Evolutionary conservation across 2,888 invertebrate species (phyloP).

Genomic region (Sesia bembeciformis): DNA sequence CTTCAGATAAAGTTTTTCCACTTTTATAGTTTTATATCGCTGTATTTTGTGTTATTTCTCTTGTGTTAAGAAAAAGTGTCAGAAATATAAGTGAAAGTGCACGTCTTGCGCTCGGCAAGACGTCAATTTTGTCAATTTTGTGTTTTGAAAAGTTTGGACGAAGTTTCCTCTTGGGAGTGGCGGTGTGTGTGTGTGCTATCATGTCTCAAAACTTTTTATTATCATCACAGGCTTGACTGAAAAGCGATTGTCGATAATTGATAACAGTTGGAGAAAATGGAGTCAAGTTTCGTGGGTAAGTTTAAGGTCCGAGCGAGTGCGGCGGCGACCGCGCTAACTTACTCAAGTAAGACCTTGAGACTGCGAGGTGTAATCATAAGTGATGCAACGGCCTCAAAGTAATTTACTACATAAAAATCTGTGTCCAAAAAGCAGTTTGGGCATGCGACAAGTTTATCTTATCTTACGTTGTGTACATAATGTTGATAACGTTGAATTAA

Average conservation of each 20-base stretch:
- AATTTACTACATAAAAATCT: too few relatives aligned
- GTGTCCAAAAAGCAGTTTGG: too few relatives aligned
- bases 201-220: constrained; percentile 53
- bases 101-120: constrained; percentile 8
- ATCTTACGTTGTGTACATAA: too few relatives aligned
- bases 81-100: constrained; percentile 8
- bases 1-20: constrained; percentile 13
- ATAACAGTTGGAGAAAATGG: constrained; percentile 37
- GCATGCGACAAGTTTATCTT: too few relatives aligned
- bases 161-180: constrained; percentile 44
- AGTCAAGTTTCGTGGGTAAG: constrained; percentile 57
- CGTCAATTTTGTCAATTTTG: constrained; percentile 7
- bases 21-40: constrained; percentile 14
- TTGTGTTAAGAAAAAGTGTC: constrained; percentile 16
- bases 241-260: constrained; percentile 18
- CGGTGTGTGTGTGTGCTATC: constrained; percentile 45
- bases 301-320: constrained; percentile 10
- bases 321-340: not conserved
- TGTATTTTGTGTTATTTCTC: constrained; percentile 13
- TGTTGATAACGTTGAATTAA: too few relatives aligned
- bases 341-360: not conserved
- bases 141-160: constrained; percentile 21
- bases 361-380: not conserved
- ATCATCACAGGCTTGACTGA: constrained; percentile 34
- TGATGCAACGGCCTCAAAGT: too few relatives aligned